These are phyloP conservation scores for Phymastichus coffea DNA, from an alignment of 1,140 invertebrate species.

Conservation along the genomic window DNA sequence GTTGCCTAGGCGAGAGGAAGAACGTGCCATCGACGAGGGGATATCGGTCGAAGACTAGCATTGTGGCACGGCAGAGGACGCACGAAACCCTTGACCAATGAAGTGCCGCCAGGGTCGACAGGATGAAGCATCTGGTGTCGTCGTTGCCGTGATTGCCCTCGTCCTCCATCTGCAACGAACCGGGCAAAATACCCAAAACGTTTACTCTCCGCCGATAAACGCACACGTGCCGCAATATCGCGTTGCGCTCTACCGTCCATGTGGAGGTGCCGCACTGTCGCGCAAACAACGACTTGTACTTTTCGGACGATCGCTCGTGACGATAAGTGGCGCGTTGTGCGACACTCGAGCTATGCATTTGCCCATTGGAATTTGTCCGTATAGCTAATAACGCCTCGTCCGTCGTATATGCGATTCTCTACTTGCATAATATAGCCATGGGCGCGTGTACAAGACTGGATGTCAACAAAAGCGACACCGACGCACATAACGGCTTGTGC, in stretches of 20 bases:
- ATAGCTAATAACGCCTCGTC: too few species aligned
- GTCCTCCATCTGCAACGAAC: constrained; percentile 86
- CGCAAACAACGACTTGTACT: too few species aligned
- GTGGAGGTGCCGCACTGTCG: too few species aligned
- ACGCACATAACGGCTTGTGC: constrained; percentile 34
- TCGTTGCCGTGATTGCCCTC: constrained; percentile 96
- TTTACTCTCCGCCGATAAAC: not conserved
- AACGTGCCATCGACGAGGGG: constrained; percentile 96
- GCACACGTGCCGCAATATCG: too few species aligned
- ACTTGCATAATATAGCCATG: too few species aligned
- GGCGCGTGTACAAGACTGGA: constrained; percentile 32
- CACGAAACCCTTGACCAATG: constrained; percentile 82
- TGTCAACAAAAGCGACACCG: constrained; percentile 46
- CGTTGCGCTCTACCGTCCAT: too few species aligned
- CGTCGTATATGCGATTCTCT: too few species aligned
- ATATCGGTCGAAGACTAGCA: constrained; percentile 94
- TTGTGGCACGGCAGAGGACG: constrained; percentile 83
- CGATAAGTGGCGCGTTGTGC: too few species aligned
- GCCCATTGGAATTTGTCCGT: too few species aligned
- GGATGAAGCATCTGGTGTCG: constrained; percentile 90
- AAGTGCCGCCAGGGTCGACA: constrained; percentile 83
- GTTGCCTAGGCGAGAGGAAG: constrained; percentile 90
- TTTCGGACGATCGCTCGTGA: too few species aligned
- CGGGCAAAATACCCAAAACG: not conserved
- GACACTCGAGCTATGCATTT: too few species aligned